These are phyloP conservation scores for Cyprinella venusta DNA, from an alignment of 2,797 vertebrate genomes.

Conservation along the genomic window DNA sequence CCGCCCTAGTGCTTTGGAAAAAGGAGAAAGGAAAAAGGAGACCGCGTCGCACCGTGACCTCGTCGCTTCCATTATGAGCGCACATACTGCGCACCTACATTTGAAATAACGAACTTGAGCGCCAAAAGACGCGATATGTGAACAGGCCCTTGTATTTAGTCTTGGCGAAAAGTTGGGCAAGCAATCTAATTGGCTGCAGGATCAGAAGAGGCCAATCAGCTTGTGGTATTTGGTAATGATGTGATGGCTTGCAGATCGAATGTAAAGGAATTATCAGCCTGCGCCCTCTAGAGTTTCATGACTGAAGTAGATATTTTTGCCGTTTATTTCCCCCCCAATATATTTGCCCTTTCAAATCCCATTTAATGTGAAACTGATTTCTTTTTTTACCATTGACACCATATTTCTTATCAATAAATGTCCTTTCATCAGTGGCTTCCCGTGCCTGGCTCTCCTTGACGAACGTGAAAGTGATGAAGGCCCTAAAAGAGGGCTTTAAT, in stretches of 20 bases:
- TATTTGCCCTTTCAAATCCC: conserved; percentile 63
- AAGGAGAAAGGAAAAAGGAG: too few relatives aligned
- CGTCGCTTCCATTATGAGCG: too few relatives aligned
- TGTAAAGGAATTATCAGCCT: neutral
- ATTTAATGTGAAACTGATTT: conserved; percentile 62
- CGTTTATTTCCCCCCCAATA: conserved; percentile 35
- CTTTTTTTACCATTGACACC: conserved; percentile 72
- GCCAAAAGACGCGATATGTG: too few relatives aligned
- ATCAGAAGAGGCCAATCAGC: neutral
- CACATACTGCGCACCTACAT: too few relatives aligned
- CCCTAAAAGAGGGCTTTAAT: conserved; percentile 74
- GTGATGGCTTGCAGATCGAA: neutral
- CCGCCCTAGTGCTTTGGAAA: too few relatives aligned
- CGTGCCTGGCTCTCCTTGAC: conserved; percentile 64
- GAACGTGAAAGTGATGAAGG: conserved; percentile 75
- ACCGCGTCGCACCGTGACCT: too few relatives aligned
- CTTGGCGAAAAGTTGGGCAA: neutral
- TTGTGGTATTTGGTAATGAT: neutral
- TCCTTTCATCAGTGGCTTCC: conserved; percentile 71
- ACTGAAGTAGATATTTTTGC: neutral
- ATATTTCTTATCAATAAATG: conserved; percentile 73
- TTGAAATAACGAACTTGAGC: too few relatives aligned
- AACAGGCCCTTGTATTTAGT: neutral
- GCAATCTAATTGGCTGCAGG: neutral
- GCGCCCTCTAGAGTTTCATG: neutral